Evolutionary conservation across 2,888 invertebrate genomes (phyloP).

Genomic region (Glaucopsyche alexis): DNA sequence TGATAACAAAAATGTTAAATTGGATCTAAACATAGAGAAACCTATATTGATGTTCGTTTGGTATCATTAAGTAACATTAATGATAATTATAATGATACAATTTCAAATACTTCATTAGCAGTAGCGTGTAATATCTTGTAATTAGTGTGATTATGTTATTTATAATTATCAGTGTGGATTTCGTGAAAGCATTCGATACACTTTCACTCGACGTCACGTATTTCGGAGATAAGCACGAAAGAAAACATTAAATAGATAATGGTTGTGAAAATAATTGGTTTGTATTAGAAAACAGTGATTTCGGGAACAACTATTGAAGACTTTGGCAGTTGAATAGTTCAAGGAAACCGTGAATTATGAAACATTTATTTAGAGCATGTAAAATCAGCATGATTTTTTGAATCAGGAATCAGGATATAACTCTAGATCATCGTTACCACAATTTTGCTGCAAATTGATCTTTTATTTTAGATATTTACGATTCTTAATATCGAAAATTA

Average conservation of each 20-base stretch:
- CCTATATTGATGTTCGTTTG: background rate
- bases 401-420: background rate
- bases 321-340: background rate
- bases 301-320: background rate
- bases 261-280: background rate
- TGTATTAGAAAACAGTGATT: background rate
- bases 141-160: conserved; percentile 26
- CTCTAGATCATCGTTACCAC: background rate
- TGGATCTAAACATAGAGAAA: background rate
- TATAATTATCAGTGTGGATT: conserved; percentile 16
- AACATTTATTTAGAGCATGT: background rate
- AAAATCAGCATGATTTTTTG: background rate
- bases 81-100: background rate
- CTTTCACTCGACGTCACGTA: conserved; percentile 26
- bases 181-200: conserved; percentile 24
- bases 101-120: conserved; percentile 19
- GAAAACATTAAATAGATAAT: conserved; percentile 7
- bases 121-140: conserved; percentile 11
- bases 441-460: background rate
- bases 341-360: background rate
- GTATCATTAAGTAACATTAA: conserved; percentile 3
- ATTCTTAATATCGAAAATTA: background rate
- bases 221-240: conserved; percentile 16
- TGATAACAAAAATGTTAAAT: background rate
- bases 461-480: background rate